Percentiles rank a stretch among this genome's conserved stretches.
Conservation (phyloP, 2,797 vertebrate genomes). For the Pseudopleuronectes americanus region DNA sequence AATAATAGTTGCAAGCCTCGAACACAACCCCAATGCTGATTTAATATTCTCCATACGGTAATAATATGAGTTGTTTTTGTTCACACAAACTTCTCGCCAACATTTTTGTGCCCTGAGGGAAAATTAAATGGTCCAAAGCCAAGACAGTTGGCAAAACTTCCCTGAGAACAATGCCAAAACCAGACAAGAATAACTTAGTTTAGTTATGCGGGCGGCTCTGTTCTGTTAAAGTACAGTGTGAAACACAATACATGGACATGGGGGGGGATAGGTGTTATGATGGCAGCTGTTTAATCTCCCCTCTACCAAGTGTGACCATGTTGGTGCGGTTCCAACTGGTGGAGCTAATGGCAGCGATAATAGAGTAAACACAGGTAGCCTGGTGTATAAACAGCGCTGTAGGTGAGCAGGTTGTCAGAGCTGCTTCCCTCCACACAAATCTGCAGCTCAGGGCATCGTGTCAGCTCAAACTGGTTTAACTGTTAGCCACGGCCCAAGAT, state of each 20-base stretch:
- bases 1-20: neutral
- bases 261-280: conserved; percentile 43
- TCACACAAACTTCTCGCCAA: conserved; percentile 1
- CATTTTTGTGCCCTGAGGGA: conserved; percentile 4
- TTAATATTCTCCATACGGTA: neutral
- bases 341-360: conserved; percentile 43
- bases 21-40: neutral
- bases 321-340: conserved; percentile 35
- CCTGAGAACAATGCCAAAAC: conserved; percentile 44
- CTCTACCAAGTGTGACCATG: conserved; percentile 24
- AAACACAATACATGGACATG: conserved; percentile 47
- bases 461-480: conserved; percentile 80
- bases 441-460: conserved; percentile 68
- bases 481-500: conserved; percentile 57
- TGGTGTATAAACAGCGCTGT: conserved; percentile 45
- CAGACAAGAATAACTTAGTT: conserved; percentile 50
- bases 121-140: conserved; percentile 21
- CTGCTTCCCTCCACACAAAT: conserved; percentile 61
- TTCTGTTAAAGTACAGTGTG: conserved; percentile 43
- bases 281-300: conserved; percentile 54
- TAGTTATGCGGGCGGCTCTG: conserved; percentile 34
- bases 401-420: conserved; percentile 70
- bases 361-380: conserved; percentile 60
- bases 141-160: conserved; percentile 25
- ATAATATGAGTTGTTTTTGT: neutral